These are phyloP conservation scores for Acarapis woodi DNA, from an alignment of 1,140 invertebrate species.

Conservation along the genomic window DNA sequence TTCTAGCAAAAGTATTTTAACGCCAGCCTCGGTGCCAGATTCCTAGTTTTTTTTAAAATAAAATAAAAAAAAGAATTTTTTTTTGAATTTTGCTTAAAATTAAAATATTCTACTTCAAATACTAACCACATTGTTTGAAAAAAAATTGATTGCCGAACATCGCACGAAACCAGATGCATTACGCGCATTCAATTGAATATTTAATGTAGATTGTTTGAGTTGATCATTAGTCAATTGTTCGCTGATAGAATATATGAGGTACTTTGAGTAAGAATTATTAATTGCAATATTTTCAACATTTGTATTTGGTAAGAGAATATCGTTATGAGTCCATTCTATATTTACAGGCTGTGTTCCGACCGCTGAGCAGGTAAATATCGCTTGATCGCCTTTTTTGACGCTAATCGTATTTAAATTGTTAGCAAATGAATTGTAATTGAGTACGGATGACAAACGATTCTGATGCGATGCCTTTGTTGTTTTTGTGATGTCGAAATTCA, in stretches of 20 bases:
- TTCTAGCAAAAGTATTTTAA: conserved; percentile 18
- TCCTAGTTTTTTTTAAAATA: too few relatives aligned
- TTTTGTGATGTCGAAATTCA: neutral
- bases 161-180: conserved; percentile 17
- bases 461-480: neutral
- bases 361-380: conserved; percentile 12
- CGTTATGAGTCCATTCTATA: conserved; percentile 44
- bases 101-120: neutral
- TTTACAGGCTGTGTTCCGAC: conserved; percentile 36
- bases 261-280: too few relatives aligned
- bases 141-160: conserved; percentile 2
- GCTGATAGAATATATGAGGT: neutral
- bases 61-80: too few relatives aligned
- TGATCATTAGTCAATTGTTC: conserved; percentile 4
- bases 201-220: neutral
- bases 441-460: neutral
- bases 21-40: conserved; percentile 15
- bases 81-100: neutral
- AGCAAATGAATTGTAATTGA: neutral
- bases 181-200: conserved; percentile 4
- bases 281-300: too few relatives aligned
- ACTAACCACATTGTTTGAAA: neutral
- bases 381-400: conserved; percentile 9
- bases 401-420: conserved; percentile 6
- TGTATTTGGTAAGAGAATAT: conserved; percentile 25